A percentile compares a stretch with the other conserved stretches of the same genome.
Conservation (phyloP, 2,113 vertebrate species). For the Pionites leucogaster region DNA sequence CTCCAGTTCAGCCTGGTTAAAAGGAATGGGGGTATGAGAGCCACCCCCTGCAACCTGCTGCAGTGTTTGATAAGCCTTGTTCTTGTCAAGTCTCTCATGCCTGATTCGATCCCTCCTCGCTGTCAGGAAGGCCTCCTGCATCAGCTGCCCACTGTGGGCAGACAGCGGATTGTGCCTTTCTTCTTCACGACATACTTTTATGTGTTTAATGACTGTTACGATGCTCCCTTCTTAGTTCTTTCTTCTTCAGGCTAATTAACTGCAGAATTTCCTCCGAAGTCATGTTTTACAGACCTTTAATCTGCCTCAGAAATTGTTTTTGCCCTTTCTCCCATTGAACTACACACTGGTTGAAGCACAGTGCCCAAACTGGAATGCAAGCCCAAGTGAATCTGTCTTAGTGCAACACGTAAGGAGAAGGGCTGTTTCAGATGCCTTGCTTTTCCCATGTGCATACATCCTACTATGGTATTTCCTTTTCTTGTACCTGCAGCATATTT, state of each 20-base stretch:
- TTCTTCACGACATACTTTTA: neutral
- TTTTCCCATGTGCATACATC: neutral
- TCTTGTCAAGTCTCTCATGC: neutral
- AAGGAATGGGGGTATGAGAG: neutral
- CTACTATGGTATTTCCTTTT: neutral
- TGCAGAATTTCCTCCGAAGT: neutral
- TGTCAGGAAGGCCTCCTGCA: neutral
- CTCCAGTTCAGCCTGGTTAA: neutral
- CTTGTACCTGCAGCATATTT: neutral
- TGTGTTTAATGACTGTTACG: neutral
- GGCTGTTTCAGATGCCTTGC: neutral
- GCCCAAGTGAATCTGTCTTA: neutral
- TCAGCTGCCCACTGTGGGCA: fast-evolving
- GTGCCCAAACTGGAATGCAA: neutral
- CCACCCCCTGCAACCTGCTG: neutral
- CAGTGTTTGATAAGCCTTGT: neutral
- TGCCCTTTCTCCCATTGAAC: neutral
- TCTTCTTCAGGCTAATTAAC: neutral
- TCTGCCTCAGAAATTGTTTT: neutral
- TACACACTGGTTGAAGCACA: neutral
- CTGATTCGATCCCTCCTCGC: fast-evolving
- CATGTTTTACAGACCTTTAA: neutral
- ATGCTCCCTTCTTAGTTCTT: neutral
- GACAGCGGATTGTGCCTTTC: neutral
- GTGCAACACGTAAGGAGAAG: neutral